phyloP scores from a whole-genome alignment of 2,797 vertebrate species.

The Fistularia commersonii region DNA sequence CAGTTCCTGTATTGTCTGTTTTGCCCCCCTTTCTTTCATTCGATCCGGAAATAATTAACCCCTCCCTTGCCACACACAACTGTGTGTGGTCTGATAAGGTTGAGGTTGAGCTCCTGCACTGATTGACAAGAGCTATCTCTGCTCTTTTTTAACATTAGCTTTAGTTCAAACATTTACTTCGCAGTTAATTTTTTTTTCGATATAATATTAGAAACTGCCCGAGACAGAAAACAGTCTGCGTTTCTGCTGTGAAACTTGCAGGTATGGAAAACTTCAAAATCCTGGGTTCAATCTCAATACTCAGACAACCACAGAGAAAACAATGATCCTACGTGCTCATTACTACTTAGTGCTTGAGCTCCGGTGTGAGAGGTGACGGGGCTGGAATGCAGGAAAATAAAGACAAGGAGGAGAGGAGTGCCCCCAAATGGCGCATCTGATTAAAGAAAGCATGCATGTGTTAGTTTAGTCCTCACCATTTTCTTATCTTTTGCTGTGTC shows the following conservation, averaged over 20 bases:
- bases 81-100: slow-evolving; percentile 65
- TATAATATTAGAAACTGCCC: background rate
- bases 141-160: slow-evolving; percentile 33
- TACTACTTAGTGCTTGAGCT: background rate
- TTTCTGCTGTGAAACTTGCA: slow-evolving; percentile 6
- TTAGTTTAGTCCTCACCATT: slow-evolving; percentile 39
- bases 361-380: background rate
- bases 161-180: slow-evolving; percentile 14
- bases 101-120: slow-evolving; percentile 47
- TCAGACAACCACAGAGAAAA: too few species aligned
- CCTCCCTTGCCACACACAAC: slow-evolving; percentile 25
- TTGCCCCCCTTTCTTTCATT: slow-evolving; percentile 23
- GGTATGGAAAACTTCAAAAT: slow-evolving; percentile 13
- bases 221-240: slow-evolving; percentile 5
- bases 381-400: slow-evolving; percentile 10
- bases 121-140: slow-evolving; percentile 64
- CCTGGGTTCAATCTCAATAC: too few species aligned
- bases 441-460: slow-evolving; percentile 43
- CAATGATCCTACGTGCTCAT: too few species aligned
- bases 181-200: slow-evolving; percentile 16
- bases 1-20: slow-evolving; percentile 62
- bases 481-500: slow-evolving; percentile 47
- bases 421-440: slow-evolving; percentile 35
- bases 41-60: slow-evolving; percentile 71
- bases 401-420: slow-evolving; percentile 3